Conservation (phyloP, 2,888 invertebrate species). For the Serripes groenlandicus region DNA sequence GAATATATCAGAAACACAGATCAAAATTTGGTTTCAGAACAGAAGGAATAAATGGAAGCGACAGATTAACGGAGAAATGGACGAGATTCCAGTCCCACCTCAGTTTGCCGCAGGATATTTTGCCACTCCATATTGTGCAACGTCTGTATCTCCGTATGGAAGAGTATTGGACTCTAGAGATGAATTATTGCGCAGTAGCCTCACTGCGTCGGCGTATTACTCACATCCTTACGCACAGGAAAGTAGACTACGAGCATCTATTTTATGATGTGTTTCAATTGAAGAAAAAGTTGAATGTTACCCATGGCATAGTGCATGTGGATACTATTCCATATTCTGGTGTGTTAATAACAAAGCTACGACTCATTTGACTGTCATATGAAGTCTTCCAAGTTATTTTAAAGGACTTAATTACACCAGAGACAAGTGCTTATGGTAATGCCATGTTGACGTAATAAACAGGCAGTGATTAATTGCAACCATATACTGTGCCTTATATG, state of each 20-base stretch:
- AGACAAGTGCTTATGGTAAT: too few relatives aligned
- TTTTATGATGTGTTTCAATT: too few relatives aligned
- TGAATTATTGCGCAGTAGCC: constrained; percentile 42
- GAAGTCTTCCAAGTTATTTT: too few relatives aligned
- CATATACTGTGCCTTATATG: too few relatives aligned
- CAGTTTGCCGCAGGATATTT: constrained; percentile 48
- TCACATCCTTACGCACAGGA: constrained; percentile 59
- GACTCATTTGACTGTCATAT: too few relatives aligned
- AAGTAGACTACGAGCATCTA: constrained; percentile 33
- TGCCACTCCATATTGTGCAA: constrained; percentile 28
- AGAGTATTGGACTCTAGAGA: constrained; percentile 50
- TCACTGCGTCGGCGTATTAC: constrained; percentile 50
- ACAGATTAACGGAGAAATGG: constrained; percentile 68
- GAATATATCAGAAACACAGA: constrained; percentile 64
- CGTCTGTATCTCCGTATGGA: constrained; percentile 38
- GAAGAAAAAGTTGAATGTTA: too few relatives aligned
- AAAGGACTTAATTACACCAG: too few relatives aligned
- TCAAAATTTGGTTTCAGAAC: constrained; percentile 72
- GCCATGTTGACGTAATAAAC: too few relatives aligned
- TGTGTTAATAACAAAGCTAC: too few relatives aligned
- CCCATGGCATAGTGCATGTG: too few relatives aligned
- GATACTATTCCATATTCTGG: too few relatives aligned
- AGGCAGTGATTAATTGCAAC: too few relatives aligned
- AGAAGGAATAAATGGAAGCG: constrained; percentile 72
- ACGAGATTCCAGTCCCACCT: constrained; percentile 65